These are phyloP conservation scores for Acanthosoma haemorrhoidale DNA, from an alignment of 2,888 invertebrate genomes.

Conservation along the genomic window DNA sequence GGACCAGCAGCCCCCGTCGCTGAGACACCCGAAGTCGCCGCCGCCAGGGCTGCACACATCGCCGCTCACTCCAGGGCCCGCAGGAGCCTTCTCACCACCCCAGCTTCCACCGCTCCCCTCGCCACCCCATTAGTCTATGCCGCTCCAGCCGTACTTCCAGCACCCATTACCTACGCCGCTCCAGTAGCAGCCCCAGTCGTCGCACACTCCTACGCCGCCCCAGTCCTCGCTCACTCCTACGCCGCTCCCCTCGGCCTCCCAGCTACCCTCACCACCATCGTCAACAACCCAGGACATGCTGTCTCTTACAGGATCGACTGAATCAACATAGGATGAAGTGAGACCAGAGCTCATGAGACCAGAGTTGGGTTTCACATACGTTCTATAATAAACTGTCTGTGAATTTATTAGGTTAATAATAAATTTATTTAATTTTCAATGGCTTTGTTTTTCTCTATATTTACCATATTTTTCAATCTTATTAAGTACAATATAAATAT, in stretches of 20 bases:
- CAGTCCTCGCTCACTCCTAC: constrained; percentile 35
- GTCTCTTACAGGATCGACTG: constrained; percentile 48
- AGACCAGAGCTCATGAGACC: constrained; percentile 40
- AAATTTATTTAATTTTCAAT: background rate
- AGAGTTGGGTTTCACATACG: constrained; percentile 36
- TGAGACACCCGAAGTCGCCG: constrained; percentile 24
- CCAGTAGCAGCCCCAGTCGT: constrained; percentile 37
- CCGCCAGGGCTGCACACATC: constrained; percentile 48
- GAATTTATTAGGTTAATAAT: background rate
- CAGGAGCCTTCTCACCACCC: constrained; percentile 44
- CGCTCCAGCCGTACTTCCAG: constrained; percentile 38
- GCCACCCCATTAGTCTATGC: constrained; percentile 41
- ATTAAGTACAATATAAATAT: too few relatives aligned
- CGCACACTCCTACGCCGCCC: constrained; percentile 34
- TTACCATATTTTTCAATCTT: too few relatives aligned
- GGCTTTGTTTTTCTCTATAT: too few relatives aligned
- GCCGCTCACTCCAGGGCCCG: constrained; percentile 40
- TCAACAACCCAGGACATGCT: constrained; percentile 48
- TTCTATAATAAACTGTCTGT: background rate
- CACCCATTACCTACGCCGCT: constrained; percentile 41
- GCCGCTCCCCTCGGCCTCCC: constrained; percentile 40
- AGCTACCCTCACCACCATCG: constrained; percentile 46
- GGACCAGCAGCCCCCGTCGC: constrained; percentile 40
- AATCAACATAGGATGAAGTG: constrained; percentile 28
- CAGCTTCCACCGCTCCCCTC: constrained; percentile 48